Base-by-base conservation (phyloP, 64 coral and sea anemone species). In the Montipora sp. region DNA sequence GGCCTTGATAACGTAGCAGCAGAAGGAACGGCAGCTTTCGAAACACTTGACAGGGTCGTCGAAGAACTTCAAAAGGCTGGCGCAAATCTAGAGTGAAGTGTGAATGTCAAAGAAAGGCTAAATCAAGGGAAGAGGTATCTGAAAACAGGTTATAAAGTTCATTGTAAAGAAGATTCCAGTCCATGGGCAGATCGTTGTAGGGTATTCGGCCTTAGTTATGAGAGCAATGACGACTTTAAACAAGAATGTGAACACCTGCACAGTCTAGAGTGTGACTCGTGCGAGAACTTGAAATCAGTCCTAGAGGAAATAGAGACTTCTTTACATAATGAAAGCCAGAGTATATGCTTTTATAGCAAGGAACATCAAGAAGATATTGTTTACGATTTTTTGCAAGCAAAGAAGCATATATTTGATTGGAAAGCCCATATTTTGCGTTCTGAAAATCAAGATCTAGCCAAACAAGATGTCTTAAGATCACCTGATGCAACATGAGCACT, bases 391-490 rank as follows among this genome's bases (percentile, higher is more conserved):
- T 61, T 65, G 21, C 81, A 92, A 77, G 60, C 71, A 50, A 75
- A 85, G 48, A 79, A 57, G 9, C 77, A 81, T 57, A 70, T 81
- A 15, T 79, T 72, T 10, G 79, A 90, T 79, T 91, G 89, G 89
- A 83, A 91, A 91, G 79, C 78, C n/a, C 78, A 90, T 27, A 90
- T 90, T 59, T 73, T 90, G 63, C 76, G 89, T 58, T 90, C 89
- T 53, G 78, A 68, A 73, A 90, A 90, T 74, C 89, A 90, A 81
- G 89, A 90, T 80, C 78, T 73, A 81, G 89, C 89, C 18, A 91
- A 83, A 77, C 87, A 89, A 61, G 36, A 89, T 66, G 46, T 46
- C 11, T 22, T 89, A 5, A 65, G 63, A 20, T 71, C 65, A 19
- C 58, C 82, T 51, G 89, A 81, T 81, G 78, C 68, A 55, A 73